phyloP scores from a whole-genome alignment of 2,797 vertebrate genomes.

The Agapornis canus region DNA sequence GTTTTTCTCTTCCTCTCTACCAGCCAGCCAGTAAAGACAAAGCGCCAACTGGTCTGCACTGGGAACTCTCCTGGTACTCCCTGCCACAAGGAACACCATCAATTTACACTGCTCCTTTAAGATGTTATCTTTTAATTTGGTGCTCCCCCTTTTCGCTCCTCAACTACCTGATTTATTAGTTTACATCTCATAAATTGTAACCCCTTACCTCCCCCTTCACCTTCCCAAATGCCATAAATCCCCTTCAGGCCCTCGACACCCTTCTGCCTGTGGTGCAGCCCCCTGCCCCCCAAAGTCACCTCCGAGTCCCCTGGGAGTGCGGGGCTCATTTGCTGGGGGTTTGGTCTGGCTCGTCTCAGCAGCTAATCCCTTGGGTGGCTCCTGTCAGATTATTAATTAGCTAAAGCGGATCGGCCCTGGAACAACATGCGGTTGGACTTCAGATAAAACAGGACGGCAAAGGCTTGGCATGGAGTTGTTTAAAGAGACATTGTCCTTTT shows the following conservation, averaged over 20 bases:
- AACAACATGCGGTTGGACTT: slow-evolving; percentile 81
- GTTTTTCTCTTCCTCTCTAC: not conserved
- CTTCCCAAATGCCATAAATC: slow-evolving; percentile 59
- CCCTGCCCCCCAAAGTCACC: slow-evolving; percentile 76
- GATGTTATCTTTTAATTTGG: slow-evolving; percentile 53
- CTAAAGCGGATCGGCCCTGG: slow-evolving; percentile 84
- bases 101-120: slow-evolving; percentile 49
- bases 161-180: slow-evolving; percentile 64
- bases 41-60: not conserved
- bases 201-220: slow-evolving; percentile 17
- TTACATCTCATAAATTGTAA: slow-evolving; percentile 61
- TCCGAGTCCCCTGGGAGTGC: slow-evolving; percentile 71
- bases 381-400: slow-evolving; percentile 89
- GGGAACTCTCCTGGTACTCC: not conserved
- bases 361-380: slow-evolving; percentile 83
- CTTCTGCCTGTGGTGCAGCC: slow-evolving; percentile 43
- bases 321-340: slow-evolving; percentile 79
- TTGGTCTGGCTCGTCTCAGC: slow-evolving; percentile 79
- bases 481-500: slow-evolving; percentile 73
- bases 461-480: slow-evolving; percentile 57
- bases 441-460: slow-evolving; percentile 78
- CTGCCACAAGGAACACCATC: not conserved
- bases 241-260: slow-evolving; percentile 48
- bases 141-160: slow-evolving; percentile 27
- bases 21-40: not conserved